Evolutionary conservation across 2,888 invertebrate genomes (phyloP).

Genomic region (Rapana venosa): DNA sequence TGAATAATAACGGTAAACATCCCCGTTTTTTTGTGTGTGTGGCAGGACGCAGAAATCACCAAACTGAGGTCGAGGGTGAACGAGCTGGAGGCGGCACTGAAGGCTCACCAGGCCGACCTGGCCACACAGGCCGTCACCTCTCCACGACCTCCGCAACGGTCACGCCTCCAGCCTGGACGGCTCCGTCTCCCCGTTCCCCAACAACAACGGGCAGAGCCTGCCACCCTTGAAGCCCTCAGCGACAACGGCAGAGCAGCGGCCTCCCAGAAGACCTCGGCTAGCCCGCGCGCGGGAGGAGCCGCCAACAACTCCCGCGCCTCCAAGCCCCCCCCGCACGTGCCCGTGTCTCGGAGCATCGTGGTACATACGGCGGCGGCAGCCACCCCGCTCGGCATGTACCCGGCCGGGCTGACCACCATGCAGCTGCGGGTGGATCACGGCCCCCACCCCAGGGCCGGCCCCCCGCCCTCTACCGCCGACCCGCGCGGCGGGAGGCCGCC

Average conservation of each 20-base stretch:
- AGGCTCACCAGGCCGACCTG: background rate
- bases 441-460: background rate
- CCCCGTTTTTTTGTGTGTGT: too few relatives aligned
- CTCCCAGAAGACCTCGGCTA: conserved; percentile 13
- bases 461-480: background rate
- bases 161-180: conserved; percentile 36
- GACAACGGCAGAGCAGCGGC: too few relatives aligned
- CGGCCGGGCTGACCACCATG: conserved; percentile 33
- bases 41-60: conserved; percentile 57
- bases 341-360: conserved; percentile 26
- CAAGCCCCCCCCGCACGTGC: background rate
- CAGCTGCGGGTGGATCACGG: conserved; percentile 23
- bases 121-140: background rate
- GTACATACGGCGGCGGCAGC: background rate
- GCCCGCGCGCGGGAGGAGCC: background rate
- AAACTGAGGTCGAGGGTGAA: conserved; percentile 56
- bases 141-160: conserved; percentile 9
- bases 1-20: too few relatives aligned
- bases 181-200: background rate
- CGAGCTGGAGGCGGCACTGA: conserved; percentile 55
- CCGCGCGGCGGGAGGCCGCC: conserved; percentile 3
- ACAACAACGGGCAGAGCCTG: background rate
- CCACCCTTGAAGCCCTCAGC: conserved; percentile 40
- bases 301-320: background rate
- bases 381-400: conserved; percentile 21